These are phyloP conservation scores for Rynchops niger DNA, from an alignment of 2,113 vertebrate genomes.

Conservation along the genomic window DNA sequence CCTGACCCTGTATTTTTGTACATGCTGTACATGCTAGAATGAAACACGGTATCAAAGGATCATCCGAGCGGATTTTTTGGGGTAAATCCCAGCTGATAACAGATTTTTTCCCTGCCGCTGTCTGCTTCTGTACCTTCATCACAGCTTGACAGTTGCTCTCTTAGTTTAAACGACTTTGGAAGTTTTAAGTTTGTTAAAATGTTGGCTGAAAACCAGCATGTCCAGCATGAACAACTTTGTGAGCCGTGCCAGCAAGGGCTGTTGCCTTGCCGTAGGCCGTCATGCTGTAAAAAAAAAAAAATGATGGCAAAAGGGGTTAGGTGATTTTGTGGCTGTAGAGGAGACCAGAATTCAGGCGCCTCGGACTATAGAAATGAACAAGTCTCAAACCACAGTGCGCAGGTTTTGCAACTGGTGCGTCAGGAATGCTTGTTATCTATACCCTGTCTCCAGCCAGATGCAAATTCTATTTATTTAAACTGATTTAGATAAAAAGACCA, in stretches of 20 bases:
- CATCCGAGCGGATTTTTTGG: background rate
- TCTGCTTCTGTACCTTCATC: background rate
- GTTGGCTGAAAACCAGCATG: background rate
- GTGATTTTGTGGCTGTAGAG: background rate
- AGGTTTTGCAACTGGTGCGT: constrained; percentile 15
- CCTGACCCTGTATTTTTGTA: background rate
- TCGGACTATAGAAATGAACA: background rate
- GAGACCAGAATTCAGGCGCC: background rate
- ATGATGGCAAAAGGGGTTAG: background rate
- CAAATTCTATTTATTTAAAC: constrained; percentile 13
- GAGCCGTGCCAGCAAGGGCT: background rate
- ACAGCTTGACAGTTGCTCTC: background rate
- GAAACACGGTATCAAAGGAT: background rate
- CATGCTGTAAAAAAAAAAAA: background rate
- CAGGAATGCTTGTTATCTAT: background rate
- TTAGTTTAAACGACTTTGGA: background rate
- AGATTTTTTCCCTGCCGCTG: background rate
- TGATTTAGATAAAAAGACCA: background rate
- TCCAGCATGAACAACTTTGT: background rate
- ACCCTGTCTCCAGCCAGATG: background rate
- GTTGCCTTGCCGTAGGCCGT: background rate
- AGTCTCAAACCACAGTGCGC: background rate
- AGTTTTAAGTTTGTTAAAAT: background rate
- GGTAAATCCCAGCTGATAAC: background rate
- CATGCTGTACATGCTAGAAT: background rate